These are phyloP conservation scores for Spicauda simplicius DNA, from an alignment of 2,888 invertebrate genomes.

Conservation along the genomic window DNA sequence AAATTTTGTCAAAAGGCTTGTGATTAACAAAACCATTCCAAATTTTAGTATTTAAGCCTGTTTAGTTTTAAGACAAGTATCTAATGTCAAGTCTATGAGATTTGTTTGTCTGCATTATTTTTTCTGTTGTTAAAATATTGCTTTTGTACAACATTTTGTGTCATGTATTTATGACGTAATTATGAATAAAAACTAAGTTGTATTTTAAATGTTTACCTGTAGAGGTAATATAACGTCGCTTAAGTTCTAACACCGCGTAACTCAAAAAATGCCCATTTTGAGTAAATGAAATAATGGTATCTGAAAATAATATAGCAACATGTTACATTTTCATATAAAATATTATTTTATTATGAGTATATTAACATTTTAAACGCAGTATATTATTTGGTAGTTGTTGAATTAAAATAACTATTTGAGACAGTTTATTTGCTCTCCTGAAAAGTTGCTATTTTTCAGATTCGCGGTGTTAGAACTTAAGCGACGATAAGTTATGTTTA, in stretches of 20 bases:
- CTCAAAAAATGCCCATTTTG: too few relatives aligned
- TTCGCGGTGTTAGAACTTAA: too few relatives aligned
- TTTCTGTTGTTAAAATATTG: background rate
- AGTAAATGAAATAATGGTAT: too few relatives aligned
- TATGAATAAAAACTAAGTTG: background rate
- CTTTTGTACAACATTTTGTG: background rate
- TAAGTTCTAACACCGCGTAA: too few relatives aligned
- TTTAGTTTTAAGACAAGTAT: background rate
- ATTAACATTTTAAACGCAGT: too few relatives aligned
- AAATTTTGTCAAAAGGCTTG: conserved; percentile 65
- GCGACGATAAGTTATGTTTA: background rate
- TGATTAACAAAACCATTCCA: conserved; percentile 76
- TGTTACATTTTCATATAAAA: too few relatives aligned
- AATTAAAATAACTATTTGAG: too few relatives aligned
- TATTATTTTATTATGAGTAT: too few relatives aligned
- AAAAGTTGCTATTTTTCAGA: too few relatives aligned
- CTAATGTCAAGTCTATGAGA: background rate
- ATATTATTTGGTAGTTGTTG: too few relatives aligned
- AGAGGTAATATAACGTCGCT: background rate
- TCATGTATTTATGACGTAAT: background rate
- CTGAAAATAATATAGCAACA: too few relatives aligned
- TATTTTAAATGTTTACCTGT: background rate
- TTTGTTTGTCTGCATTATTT: background rate
- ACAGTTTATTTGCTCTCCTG: too few relatives aligned
- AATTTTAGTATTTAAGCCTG: conserved; percentile 49